phyloP scores from a whole-genome alignment of 2,888 invertebrate genomes.

The Catocala sponsa region DNA sequence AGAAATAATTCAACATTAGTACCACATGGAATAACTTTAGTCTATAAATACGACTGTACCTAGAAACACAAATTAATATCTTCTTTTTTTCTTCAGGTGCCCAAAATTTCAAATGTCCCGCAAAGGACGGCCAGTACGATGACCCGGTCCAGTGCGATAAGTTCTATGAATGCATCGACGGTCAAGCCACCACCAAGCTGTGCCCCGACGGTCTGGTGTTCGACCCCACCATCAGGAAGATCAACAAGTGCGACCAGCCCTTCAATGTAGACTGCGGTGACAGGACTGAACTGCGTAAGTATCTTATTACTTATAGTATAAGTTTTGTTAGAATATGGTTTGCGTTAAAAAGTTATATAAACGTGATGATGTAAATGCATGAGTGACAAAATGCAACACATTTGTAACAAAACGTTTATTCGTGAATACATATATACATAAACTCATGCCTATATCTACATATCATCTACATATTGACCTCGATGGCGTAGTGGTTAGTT shows the following conservation, averaged over 20 bases:
- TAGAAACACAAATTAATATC: background rate
- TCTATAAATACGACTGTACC: too few species aligned
- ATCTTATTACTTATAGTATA: background rate
- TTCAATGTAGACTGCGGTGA: slow-evolving; percentile 97
- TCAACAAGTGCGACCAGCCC: slow-evolving; percentile 97
- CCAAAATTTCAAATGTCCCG: slow-evolving; percentile 92
- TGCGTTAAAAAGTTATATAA: too few species aligned
- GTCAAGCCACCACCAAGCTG: slow-evolving; percentile 91
- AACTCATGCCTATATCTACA: too few species aligned
- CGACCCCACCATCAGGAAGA: slow-evolving; percentile 94
- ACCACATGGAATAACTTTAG: too few species aligned
- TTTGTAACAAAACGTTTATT: too few species aligned
- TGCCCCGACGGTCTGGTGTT: slow-evolving; percentile 97
- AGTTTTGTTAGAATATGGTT: too few species aligned
- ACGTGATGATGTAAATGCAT: too few species aligned
- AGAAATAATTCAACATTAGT: too few species aligned
- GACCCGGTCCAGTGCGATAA: slow-evolving; percentile 95
- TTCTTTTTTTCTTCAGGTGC: slow-evolving; percentile 69
- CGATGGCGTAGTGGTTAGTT: too few species aligned
- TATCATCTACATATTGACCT: too few species aligned
- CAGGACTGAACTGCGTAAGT: slow-evolving; percentile 96
- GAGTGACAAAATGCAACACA: too few species aligned
- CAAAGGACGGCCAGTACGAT: slow-evolving; percentile 93
- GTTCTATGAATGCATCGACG: slow-evolving; percentile 93
- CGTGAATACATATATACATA: too few species aligned